These are phyloP conservation scores for Ptilonorhynchus violaceus DNA, from an alignment of 2,113 vertebrate species.

Conservation along the genomic window DNA sequence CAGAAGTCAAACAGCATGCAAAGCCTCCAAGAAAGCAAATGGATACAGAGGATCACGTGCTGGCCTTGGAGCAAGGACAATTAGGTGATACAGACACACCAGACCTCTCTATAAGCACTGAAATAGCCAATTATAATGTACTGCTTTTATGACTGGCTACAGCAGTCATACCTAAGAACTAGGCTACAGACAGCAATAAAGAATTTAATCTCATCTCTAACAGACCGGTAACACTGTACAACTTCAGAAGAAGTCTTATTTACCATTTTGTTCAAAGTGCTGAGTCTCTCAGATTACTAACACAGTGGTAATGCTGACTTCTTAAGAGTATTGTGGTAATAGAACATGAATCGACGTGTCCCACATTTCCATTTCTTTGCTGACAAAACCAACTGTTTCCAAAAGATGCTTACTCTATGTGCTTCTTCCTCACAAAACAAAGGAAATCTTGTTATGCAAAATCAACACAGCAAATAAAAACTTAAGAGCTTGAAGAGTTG, in stretches of 20 bases:
- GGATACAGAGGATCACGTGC: background rate
- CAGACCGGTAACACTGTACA: background rate
- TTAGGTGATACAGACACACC: background rate
- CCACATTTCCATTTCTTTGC: background rate
- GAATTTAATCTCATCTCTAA: background rate
- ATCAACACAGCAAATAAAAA: background rate
- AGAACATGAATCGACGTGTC: background rate
- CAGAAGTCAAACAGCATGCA: background rate
- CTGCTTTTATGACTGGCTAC: background rate
- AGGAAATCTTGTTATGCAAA: background rate
- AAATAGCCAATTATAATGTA: background rate
- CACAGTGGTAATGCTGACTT: background rate
- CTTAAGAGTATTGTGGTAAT: background rate
- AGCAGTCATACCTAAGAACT: background rate
- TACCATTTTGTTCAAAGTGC: background rate
- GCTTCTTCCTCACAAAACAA: background rate
- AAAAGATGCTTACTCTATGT: background rate
- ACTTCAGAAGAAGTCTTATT: background rate
- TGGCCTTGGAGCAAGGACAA: background rate
- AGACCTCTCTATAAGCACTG: background rate
- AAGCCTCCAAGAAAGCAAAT: background rate
- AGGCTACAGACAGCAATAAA: background rate
- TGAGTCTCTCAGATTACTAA: background rate
- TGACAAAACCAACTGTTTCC: background rate
- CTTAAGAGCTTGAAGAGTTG: rapidly evolving